Conservation (phyloP, 2,888 invertebrate species). For the Eilema depressum region DNA sequence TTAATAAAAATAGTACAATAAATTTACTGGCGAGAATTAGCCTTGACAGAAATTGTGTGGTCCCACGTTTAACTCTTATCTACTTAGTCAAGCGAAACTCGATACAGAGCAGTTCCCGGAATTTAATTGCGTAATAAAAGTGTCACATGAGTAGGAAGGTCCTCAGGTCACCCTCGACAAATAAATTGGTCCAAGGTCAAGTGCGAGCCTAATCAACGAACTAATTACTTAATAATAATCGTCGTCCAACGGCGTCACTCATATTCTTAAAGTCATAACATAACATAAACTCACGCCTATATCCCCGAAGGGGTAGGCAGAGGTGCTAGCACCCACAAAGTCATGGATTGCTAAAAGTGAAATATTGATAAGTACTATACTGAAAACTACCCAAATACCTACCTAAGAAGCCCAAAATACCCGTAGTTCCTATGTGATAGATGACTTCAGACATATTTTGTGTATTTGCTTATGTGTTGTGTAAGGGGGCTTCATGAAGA, state of each 20-base stretch:
- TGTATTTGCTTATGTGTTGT: too few species aligned
- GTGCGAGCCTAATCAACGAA: slow-evolving; percentile 59
- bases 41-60: slow-evolving; percentile 5
- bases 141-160: slow-evolving; percentile 58
- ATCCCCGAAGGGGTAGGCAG: too few species aligned
- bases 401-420: too few species aligned
- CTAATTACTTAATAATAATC: slow-evolving; percentile 28
- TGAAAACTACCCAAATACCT: neutral
- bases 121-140: slow-evolving; percentile 40
- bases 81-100: slow-evolving; percentile 4
- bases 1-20: neutral
- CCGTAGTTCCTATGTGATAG: too few species aligned
- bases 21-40: neutral
- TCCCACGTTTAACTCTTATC: neutral
- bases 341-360: neutral
- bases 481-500: neutral
- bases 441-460: too few species aligned
- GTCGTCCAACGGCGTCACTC: neutral
- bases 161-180: slow-evolving; percentile 65
- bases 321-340: too few species aligned
- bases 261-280: neutral
- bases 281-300: too few species aligned
- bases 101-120: slow-evolving; percentile 10
- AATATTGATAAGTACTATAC: neutral
- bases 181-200: slow-evolving; percentile 73